Evolutionary conservation across 2,113 vertebrate species (phyloP), one percentile per base, ranked within the genome.

Genomic region (Oriolus oriolus): DNA sequence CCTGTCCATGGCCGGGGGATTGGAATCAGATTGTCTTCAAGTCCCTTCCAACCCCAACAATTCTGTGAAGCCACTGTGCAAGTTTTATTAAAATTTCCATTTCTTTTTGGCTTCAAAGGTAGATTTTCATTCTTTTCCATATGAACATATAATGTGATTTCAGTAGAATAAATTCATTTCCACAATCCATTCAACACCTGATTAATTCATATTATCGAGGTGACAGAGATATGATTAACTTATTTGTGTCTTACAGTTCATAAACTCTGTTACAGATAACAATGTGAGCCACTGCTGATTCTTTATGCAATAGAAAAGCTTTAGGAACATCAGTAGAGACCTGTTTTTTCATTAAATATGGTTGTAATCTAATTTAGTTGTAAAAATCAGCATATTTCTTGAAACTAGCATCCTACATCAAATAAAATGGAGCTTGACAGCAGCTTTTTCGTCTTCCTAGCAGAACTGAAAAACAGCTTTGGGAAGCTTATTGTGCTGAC

Each of bases 321-420:
- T 95, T 93, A 90, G 84, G 42, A 91, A 85, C 86, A 92, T 91
- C 84, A 74, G 49, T 45, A 42, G 52, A 96, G 80, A 78, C 84
- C 76, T 63, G 28, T 1, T 91, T 96, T 95, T 97, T 94, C 87
- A 94, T 93, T 94, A 95, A 95, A 93, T 95, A 87, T 60, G 24
- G 50, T 89, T 92, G 69, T 71, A 96, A 96, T 91, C 64, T 95
- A 94, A 96, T 97, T 96, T 95, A 95, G 91, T 95, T 93, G 60
- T 41, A 93, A 95, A 96, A 95, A 93, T 78, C 85, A 93, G 54
- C 84, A 19, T 95, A 39, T 84, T 89, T 87, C 73, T 96, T 93
- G 68, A 88, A 96, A 90, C 79, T 95, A 84, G 61, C 77, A 92
- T 52, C 76, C 63, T 91, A 71, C 24, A 10, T 39, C 10, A 27